These are phyloP conservation scores for Meloidogyne floridensis DNA, from an alignment of 1,140 invertebrate genomes.

Conservation along the genomic window DNA sequence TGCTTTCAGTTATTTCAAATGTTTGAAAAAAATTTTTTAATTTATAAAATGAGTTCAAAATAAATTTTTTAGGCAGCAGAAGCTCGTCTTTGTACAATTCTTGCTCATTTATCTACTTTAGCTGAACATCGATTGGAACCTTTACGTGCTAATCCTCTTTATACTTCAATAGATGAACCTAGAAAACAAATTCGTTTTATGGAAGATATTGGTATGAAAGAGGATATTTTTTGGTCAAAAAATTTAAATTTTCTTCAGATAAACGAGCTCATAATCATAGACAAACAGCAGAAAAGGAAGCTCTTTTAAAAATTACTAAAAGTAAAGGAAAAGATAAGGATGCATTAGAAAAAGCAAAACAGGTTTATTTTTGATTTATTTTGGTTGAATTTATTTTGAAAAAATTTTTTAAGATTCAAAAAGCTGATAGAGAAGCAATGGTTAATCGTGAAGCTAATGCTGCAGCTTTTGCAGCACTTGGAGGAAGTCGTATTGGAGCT, in stretches of 20 bases:
- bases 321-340: slow-evolving; percentile 52
- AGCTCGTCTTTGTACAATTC: slow-evolving; percentile 26
- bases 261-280: slow-evolving; percentile 31
- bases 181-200: slow-evolving; percentile 49
- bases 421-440: slow-evolving; percentile 48
- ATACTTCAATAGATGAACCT: slow-evolving; percentile 48
- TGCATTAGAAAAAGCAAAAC: slow-evolving; percentile 47
- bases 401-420: slow-evolving; percentile 44
- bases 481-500: slow-evolving; percentile 28
- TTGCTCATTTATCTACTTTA: slow-evolving; percentile 32
- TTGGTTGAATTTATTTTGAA: no score
- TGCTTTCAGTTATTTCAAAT: slow-evolving; percentile 44
- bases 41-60: not conserved
- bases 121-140: slow-evolving; percentile 51
- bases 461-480: slow-evolving; percentile 50
- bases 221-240: not conserved
- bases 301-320: slow-evolving; percentile 42
- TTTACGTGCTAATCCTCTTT: slow-evolving; percentile 46
- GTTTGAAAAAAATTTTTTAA: not conserved
- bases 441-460: slow-evolving; percentile 50
- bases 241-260: slow-evolving; percentile 20
- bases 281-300: slow-evolving; percentile 43
- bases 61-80: slow-evolving; percentile 35
- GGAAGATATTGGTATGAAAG: slow-evolving; percentile 28
- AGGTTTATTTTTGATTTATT: slow-evolving; percentile 35